Percentiles rank a stretch among this genome's conserved stretches.
phyloP scores from a whole-genome alignment of 2,888 invertebrate species.

The Campoletis raptor region DNA sequence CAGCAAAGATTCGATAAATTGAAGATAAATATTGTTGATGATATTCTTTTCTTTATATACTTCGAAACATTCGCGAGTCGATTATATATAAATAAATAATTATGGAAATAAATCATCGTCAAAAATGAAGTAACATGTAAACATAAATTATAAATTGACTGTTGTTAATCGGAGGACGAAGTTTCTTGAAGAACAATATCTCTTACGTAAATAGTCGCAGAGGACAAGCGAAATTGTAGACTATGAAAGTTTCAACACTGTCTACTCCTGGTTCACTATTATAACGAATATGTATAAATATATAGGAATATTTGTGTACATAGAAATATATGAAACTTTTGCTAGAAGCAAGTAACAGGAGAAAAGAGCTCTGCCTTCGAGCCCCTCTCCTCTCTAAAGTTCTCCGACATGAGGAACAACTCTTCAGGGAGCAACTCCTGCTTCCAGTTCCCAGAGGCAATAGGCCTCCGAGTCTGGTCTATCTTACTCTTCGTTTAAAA shows the following conservation, averaged over 20 bases:
- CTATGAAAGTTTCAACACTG: constrained; percentile 34
- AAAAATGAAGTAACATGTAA: not conserved
- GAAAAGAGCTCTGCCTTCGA: constrained; percentile 38
- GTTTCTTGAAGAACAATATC: constrained; percentile 49
- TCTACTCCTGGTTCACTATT: constrained; percentile 34
- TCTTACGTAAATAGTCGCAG: constrained; percentile 71
- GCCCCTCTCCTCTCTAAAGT: constrained; percentile 26
- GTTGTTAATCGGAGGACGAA: not conserved
- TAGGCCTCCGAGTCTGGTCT: constrained; percentile 39
- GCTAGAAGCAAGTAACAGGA: constrained; percentile 34
- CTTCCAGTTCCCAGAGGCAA: constrained; percentile 31
- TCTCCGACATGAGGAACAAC: constrained; percentile 20
- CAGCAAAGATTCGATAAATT: constrained; percentile 12
- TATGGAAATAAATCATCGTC: not conserved
- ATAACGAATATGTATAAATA: constrained; percentile 4
- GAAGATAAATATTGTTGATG: not conserved
- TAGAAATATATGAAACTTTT: constrained; percentile 36
- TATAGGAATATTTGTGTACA: constrained; percentile 12
- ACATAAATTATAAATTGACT: not conserved
- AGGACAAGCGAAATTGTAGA: constrained; percentile 48
- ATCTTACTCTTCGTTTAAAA: constrained; percentile 8
- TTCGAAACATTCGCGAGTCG: constrained; percentile 13
- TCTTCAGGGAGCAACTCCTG: constrained; percentile 20
- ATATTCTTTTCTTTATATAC: constrained; percentile 3
- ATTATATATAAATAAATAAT: constrained; percentile 15